Percentiles rank a stretch among this genome's conserved stretches.
Conservation (phyloP, 2,888 invertebrate genomes). For the Machimus rusticus region DNA sequence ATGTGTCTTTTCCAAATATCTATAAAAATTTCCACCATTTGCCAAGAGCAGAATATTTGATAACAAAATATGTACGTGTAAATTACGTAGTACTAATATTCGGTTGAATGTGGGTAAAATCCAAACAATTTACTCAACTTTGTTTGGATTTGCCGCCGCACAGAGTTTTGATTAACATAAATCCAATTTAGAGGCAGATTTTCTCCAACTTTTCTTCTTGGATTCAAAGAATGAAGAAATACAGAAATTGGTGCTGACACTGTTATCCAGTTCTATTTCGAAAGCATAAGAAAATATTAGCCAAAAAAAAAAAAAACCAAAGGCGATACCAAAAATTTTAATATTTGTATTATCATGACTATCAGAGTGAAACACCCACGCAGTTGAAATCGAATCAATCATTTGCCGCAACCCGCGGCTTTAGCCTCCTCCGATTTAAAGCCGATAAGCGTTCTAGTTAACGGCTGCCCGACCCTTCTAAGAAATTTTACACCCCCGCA, state of each 20-base stretch:
- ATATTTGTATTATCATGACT: neutral
- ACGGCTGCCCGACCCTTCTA: neutral
- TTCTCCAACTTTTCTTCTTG: neutral
- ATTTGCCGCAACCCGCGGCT: neutral
- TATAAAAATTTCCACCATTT: neutral
- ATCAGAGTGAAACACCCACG: neutral
- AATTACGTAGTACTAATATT: neutral
- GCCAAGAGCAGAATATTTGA: neutral
- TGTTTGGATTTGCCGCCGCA: neutral
- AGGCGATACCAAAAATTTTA: neutral
- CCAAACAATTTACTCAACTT: neutral
- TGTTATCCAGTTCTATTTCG: neutral
- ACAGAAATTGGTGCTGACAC: neutral
- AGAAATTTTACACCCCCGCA: neutral
- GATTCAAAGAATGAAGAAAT: neutral
- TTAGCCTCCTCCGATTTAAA: neutral
- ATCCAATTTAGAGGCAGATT: neutral
- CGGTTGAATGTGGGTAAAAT: neutral
- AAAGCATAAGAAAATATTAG: neutral
- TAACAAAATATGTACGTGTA: neutral
- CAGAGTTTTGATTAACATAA: neutral
- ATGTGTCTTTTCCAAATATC: neutral
- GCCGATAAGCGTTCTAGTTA: neutral
- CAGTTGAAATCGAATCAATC: neutral
- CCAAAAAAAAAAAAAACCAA: neutral